phyloP scores from a whole-genome alignment of 2,888 invertebrate genomes.

The Bellardia bayeri region DNA sequence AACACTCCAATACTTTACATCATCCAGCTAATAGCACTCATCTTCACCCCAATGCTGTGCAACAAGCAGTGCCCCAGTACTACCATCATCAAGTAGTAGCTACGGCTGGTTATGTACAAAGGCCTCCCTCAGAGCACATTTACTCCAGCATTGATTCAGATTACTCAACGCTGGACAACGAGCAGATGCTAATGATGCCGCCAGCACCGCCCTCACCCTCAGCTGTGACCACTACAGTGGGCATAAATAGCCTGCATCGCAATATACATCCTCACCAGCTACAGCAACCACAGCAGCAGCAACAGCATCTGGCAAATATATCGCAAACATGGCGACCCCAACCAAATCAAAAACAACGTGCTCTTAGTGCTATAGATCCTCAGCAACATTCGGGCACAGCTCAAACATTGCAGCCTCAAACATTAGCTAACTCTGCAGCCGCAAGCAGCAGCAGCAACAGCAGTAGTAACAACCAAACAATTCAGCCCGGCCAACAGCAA shows the following conservation, averaged over 20 bases:
- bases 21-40: conserved; percentile 75
- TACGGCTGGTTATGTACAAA: conserved; percentile 76
- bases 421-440: conserved; percentile 74
- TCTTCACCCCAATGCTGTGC: conserved; percentile 76
- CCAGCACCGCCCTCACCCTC: conserved; percentile 77
- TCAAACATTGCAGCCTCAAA: conserved; percentile 67
- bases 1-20: conserved; percentile 80
- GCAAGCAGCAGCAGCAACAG: conserved; percentile 79
- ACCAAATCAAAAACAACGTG: conserved; percentile 80
- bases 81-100: conserved; percentile 82
- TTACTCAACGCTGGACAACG: conserved; percentile 86
- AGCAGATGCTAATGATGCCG: conserved; percentile 84
- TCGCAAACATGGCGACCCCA: conserved; percentile 85
- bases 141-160: conserved; percentile 96
- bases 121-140: conserved; percentile 94
- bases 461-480: conserved; percentile 77
- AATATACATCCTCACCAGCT: conserved; percentile 75
- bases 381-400: conserved; percentile 57
- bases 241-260: conserved; percentile 75
- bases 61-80: conserved; percentile 71
- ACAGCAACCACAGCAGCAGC: conserved; percentile 74
- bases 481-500: conserved; percentile 81
- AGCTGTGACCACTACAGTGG: conserved; percentile 68
- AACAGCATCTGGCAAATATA: conserved; percentile 75
- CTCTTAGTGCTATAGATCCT: conserved; percentile 67